A percentile compares a stretch with the other conserved stretches of the same genome.
Evolutionary conservation across 2,113 vertebrate genomes (phyloP).

Genomic region (Lycocorax pyrrhopterus): DNA sequence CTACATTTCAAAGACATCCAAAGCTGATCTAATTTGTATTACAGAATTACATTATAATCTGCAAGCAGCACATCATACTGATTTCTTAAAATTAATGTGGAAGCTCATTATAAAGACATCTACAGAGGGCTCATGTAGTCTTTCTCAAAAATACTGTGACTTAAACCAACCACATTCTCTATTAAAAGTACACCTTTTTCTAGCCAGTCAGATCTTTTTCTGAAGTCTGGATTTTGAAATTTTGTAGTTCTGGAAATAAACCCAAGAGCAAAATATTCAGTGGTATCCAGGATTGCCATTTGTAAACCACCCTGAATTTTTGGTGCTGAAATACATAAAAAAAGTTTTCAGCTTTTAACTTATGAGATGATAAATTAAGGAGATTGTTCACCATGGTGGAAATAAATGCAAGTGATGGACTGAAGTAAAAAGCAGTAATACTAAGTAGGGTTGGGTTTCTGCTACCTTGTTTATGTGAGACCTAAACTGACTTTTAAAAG

Average conservation of each 20-base stretch:
- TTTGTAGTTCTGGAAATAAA: not conserved
- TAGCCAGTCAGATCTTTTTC: not conserved
- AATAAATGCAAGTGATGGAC: not conserved
- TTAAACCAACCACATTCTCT: not conserved
- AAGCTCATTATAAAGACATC: slow-evolving; percentile 50
- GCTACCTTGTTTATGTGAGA: not conserved
- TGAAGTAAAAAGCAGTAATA: not conserved
- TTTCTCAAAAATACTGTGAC: not conserved
- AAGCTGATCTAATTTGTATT: slow-evolving; percentile 72
- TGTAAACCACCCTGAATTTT: not conserved
- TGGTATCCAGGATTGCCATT: not conserved
- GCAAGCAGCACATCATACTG: slow-evolving; percentile 52
- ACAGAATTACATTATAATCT: slow-evolving; percentile 66
- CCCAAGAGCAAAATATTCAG: not conserved
- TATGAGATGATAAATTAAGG: not conserved
- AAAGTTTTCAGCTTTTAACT: not conserved
- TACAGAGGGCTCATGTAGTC: slow-evolving; percentile 5
- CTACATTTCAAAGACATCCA: slow-evolving; percentile 70
- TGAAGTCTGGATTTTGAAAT: not conserved
- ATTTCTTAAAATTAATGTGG: slow-evolving; percentile 67
- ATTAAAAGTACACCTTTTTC: not conserved
- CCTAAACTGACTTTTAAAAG: not conserved
- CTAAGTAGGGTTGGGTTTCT: not conserved
- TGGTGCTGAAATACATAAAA: not conserved
- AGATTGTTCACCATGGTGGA: not conserved